Evolutionary conservation across 2,888 invertebrate species (phyloP).

Genomic region (Chloromyia formosa): DNA sequence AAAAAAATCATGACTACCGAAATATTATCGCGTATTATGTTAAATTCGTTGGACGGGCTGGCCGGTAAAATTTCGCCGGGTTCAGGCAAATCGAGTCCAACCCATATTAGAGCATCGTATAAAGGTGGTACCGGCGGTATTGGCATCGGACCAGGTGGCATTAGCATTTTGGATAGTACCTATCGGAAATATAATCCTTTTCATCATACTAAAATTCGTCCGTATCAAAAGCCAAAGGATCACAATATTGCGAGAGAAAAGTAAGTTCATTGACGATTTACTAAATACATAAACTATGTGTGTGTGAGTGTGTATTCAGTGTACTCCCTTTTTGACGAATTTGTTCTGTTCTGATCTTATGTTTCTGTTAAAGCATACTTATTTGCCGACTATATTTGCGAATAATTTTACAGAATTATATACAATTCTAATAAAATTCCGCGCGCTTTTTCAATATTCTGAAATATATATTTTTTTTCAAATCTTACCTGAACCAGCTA

Average conservation of each 20-base stretch:
- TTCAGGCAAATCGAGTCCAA: constrained; percentile 64
- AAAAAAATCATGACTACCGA: constrained; percentile 18
- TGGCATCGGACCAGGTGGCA: constrained; percentile 46
- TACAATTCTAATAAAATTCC: no score
- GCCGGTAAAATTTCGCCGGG: constrained; percentile 91
- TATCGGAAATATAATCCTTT: constrained; percentile 58
- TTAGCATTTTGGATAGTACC: constrained; percentile 55
- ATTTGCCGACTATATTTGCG: no score
- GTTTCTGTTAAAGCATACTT: no score
- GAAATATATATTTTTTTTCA: no score
- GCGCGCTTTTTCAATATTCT: no score
- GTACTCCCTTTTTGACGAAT: no score
- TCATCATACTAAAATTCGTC: constrained; percentile 58
- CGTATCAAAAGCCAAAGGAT: constrained; percentile 57
- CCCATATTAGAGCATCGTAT: constrained; percentile 38
- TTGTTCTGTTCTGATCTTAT: no score
- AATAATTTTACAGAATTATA: no score
- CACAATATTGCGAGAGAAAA: constrained; percentile 61
- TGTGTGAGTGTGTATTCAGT: no score
- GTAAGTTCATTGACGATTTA: constrained; percentile 56
- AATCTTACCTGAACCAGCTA: no score
- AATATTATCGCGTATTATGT: constrained; percentile 67
- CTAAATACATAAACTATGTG: neutral
- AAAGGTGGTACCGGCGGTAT: neutral
- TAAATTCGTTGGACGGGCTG: constrained; percentile 86